These are phyloP conservation scores for Scaptomyza graminum DNA, from an alignment of 1,140 invertebrate species.

Conservation along the genomic window DNA sequence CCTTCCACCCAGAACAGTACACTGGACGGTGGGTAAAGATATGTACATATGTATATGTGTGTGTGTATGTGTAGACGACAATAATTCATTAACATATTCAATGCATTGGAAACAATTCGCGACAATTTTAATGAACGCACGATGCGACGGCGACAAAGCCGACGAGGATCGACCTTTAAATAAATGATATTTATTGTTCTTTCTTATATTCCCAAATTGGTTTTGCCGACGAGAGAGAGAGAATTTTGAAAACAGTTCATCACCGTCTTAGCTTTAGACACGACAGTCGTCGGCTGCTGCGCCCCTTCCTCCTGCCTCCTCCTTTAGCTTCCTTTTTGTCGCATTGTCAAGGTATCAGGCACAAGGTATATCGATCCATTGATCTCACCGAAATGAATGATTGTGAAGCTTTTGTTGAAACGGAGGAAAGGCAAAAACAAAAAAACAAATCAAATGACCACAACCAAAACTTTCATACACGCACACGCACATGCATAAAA, in stretches of 20 bases:
- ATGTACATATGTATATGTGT: not conserved
- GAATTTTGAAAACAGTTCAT: constrained; percentile 75
- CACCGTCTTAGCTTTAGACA: constrained; percentile 32
- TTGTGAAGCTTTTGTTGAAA: constrained; percentile 58
- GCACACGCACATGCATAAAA: constrained; percentile 18
- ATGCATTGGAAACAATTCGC: constrained; percentile 65
- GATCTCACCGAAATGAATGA: constrained; percentile 81
- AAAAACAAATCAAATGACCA: constrained; percentile 54
- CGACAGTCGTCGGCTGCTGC: constrained; percentile 23
- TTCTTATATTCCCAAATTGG: constrained; percentile 32
- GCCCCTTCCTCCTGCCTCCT: constrained; percentile 24
- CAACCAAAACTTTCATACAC: constrained; percentile 20
- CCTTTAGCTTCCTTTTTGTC: constrained; percentile 62
- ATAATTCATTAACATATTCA: constrained; percentile 77
- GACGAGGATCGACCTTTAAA: too few species aligned
- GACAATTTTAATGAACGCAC: constrained; percentile 73
- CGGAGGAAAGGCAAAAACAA: constrained; percentile 25
- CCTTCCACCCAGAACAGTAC: constrained; percentile 1
- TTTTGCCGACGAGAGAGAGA: constrained; percentile 21
- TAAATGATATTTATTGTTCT: constrained; percentile 62
- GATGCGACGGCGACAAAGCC: too few species aligned
- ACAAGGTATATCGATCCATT: constrained; percentile 74
- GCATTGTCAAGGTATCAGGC: constrained; percentile 57
- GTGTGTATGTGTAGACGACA: constrained; percentile 18
- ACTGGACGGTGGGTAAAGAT: not conserved